Evolutionary conservation across 1,140 invertebrate species (phyloP).

Genomic region (Venturia canescens): DNA sequence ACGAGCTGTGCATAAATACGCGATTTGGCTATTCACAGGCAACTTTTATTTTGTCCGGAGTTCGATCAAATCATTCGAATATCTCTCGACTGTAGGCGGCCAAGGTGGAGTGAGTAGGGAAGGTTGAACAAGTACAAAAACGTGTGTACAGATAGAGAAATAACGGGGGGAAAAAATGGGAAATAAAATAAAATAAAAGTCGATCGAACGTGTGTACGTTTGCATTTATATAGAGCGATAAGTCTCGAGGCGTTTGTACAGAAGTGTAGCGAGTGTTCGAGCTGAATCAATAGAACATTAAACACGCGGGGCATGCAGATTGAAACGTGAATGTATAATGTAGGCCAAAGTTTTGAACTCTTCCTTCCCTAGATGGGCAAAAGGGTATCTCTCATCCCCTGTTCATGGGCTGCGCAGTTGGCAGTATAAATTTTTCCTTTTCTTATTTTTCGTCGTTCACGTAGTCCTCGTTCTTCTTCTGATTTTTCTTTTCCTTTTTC

Average conservation of each 20-base stretch:
- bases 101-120: background rate
- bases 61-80: background rate
- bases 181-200: background rate
- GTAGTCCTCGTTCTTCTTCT: conserved; percentile 6
- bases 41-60: too few species aligned
- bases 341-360: conserved; percentile 35
- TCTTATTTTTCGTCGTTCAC: conserved; percentile 25
- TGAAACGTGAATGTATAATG: conserved; percentile 47
- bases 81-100: background rate
- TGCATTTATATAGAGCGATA: background rate
- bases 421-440: conserved; percentile 30
- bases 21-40: too few species aligned
- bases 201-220: background rate
- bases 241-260: background rate
- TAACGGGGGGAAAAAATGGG: background rate
- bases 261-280: conserved; percentile 21
- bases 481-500: background rate
- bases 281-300: conserved; percentile 50
- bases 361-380: conserved; percentile 22
- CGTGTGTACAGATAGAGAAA: background rate
- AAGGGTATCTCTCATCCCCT: background rate
- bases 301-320: conserved; percentile 39
- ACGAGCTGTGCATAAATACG: too few species aligned
- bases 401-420: conserved; percentile 2
- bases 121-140: background rate